phyloP scores from a whole-genome alignment of 2,113 vertebrate genomes.

The Pogona vitticeps region DNA sequence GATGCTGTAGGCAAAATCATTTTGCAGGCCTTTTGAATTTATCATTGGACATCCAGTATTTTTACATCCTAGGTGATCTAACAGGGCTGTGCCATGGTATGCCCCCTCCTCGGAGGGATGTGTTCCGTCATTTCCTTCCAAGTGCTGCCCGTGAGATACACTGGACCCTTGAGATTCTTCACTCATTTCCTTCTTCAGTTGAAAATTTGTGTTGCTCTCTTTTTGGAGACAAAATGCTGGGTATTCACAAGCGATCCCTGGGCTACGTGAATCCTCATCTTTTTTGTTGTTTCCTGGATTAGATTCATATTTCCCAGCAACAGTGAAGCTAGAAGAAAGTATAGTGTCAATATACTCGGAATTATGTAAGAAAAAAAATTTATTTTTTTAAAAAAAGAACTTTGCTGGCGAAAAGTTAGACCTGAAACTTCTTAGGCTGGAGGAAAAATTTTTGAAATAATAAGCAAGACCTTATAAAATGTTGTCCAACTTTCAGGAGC shows the following conservation, averaged over 20 bases:
- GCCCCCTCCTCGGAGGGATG: not conserved
- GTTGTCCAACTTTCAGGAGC: not conserved
- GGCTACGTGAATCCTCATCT: fast-evolving
- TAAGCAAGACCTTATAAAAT: not conserved
- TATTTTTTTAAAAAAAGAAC: not conserved
- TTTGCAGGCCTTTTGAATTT: fast-evolving
- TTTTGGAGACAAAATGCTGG: fast-evolving
- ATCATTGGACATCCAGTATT: fast-evolving
- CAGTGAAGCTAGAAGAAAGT: not conserved
- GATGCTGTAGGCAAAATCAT: fast-evolving
- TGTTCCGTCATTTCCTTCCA: not conserved
- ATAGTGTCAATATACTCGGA: not conserved
- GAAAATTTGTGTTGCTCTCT: not conserved
- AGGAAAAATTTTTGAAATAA: not conserved
- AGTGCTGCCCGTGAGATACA: not conserved
- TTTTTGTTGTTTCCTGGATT: not conserved
- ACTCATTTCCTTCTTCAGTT: not conserved
- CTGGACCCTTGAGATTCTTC: fast-evolving
- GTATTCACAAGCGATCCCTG: not conserved
- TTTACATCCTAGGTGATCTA: not conserved
- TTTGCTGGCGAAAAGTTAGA: too few relatives aligned
- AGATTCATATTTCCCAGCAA: constrained; percentile 13
- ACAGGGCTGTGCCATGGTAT: fast-evolving
- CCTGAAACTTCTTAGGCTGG: not conserved
- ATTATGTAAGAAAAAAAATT: not conserved